A percentile compares a stretch with the other conserved stretches of the same genome.
Conservation (phyloP, 1,140 invertebrate species). For the Neotoxoptera formosana region DNA sequence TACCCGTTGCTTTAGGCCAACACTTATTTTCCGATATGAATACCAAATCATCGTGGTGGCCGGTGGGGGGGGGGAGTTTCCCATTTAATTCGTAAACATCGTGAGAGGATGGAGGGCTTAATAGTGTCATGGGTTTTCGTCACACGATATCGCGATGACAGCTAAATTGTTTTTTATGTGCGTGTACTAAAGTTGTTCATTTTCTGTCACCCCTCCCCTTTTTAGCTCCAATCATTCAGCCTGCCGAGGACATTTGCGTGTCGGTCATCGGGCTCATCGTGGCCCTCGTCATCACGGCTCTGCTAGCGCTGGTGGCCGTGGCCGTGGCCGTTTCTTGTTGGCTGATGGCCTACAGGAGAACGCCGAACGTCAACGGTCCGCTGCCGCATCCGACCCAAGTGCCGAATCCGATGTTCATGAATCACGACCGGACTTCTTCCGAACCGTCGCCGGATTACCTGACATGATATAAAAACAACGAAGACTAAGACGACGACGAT, state of each 20-base stretch:
- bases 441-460: constrained; percentile 85
- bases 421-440: constrained; percentile 75
- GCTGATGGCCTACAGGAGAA: constrained; percentile 88
- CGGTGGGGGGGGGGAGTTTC: too few relatives aligned
- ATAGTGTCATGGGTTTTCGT: not conserved
- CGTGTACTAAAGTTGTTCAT: not conserved
- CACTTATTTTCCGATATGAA: too few relatives aligned
- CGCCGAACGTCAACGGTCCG: constrained; percentile 84
- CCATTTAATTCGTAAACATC: not conserved
- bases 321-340: constrained; percentile 94
- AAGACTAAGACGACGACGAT: not conserved
- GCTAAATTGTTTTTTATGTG: not conserved
- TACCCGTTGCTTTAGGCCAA: too few relatives aligned
- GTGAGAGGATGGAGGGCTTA: not conserved
- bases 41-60: too few relatives aligned
- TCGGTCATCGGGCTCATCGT: constrained; percentile 92
- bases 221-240: constrained; percentile 60
- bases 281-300: constrained; percentile 87
- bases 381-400: constrained; percentile 94
- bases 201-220: not conserved
- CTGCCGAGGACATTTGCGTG: constrained; percentile 85
- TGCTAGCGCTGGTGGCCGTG: constrained; percentile 89
- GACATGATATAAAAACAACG: constrained; percentile 63
- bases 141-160: not conserved
- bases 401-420: constrained; percentile 92